A percentile compares a stretch with the other conserved stretches of the same genome.
Evolutionary conservation across 30 jellyfish, hydroid and myxozoan species (phyloP).

Genomic region (Turritopsis rubra): DNA sequence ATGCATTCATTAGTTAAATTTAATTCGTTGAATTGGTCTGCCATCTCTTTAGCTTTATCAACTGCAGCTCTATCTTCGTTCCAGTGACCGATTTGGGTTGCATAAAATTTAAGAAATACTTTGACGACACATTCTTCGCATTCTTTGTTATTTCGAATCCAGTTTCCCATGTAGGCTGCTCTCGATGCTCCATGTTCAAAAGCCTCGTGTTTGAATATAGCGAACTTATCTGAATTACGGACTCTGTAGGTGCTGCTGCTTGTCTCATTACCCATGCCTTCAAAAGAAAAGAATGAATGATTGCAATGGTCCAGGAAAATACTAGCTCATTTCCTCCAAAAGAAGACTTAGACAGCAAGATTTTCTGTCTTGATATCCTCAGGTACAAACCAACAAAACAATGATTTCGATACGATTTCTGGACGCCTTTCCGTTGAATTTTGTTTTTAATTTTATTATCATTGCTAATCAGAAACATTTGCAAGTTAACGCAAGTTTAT

Average conservation of each 20-base stretch:
- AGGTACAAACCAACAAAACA: too few species aligned
- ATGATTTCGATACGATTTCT: too few species aligned
- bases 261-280: not conserved
- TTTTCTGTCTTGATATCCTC: too few species aligned
- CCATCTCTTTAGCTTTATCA: constrained; percentile 1
- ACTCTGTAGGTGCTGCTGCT: not conserved
- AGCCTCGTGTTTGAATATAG: not conserved
- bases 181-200: not conserved
- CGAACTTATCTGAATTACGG: not conserved
- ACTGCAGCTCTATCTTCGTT: not conserved
- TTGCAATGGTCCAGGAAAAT: too few species aligned
- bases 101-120: not conserved
- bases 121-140: not conserved
- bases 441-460: too few species aligned
- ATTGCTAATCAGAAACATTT: too few species aligned
- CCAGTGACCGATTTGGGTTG: constrained; percentile 12
- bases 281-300: too few species aligned
- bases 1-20: not conserved
- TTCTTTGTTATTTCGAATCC: not conserved
- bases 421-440: too few species aligned
- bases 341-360: too few species aligned
- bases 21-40: not conserved
- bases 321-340: too few species aligned
- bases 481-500: too few species aligned
- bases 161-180: not conserved